Conservation (phyloP, 2,113 vertebrate genomes). For the Marcusenius ussheri region DNA sequence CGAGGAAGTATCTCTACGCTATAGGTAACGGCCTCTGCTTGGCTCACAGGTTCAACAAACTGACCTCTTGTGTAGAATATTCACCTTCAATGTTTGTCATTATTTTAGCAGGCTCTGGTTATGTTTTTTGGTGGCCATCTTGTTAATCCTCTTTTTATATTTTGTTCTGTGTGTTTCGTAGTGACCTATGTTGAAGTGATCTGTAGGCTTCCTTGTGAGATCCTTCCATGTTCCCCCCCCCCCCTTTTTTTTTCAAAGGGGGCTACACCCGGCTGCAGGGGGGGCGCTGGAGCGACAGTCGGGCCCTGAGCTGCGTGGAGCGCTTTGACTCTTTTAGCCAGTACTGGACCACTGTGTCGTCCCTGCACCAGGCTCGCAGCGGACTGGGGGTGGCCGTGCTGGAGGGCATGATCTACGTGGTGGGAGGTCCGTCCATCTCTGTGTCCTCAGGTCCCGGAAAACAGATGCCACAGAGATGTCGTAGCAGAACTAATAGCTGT, state of each 20-base stretch:
- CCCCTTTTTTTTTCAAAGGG: slow-evolving; percentile 53
- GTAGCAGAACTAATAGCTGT: neutral
- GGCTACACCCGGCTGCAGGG: slow-evolving; percentile 91
- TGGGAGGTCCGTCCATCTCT: slow-evolving; percentile 74
- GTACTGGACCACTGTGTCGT: slow-evolving; percentile 95
- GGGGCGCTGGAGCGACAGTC: slow-evolving; percentile 90
- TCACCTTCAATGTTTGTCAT: neutral
- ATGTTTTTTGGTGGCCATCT: neutral
- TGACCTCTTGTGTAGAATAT: neutral
- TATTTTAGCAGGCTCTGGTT: neutral
- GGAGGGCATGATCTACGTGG: slow-evolving; percentile 92
- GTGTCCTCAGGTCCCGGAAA: neutral
- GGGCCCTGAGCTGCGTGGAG: slow-evolving; percentile 91
- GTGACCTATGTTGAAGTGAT: neutral
- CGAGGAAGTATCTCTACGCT: slow-evolving; percentile 94
- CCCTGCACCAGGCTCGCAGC: slow-evolving; percentile 89
- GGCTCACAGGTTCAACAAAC: neutral
- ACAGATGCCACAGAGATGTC: neutral
- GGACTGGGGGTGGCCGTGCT: slow-evolving; percentile 84
- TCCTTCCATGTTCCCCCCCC: slow-evolving; percentile 19
- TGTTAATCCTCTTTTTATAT: neutral
- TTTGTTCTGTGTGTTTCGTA: neutral
- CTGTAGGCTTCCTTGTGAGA: neutral
- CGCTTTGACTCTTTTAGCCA: slow-evolving; percentile 95
- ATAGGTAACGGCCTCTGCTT: slow-evolving; percentile 68